Percentiles rank a stretch among this genome's conserved stretches.
Conservation (phyloP, 2,113 vertebrate species). For the Centropus unirufus region DNA sequence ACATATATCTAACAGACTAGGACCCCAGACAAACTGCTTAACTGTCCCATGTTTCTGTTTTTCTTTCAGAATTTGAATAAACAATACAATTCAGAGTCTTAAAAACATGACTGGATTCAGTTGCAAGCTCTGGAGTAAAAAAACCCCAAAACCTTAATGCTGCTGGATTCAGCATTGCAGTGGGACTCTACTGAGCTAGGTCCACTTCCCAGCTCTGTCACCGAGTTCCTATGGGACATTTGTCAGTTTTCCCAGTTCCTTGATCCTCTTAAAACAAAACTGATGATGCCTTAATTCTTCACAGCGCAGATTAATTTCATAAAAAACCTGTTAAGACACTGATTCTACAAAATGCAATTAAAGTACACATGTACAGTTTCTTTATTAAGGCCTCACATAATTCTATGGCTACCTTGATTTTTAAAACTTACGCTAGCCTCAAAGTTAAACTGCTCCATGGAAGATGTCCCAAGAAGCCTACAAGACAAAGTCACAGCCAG, state of each 20-base stretch:
- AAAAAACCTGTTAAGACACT: not conserved
- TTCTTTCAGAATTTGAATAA: not conserved
- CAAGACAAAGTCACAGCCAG: not conserved
- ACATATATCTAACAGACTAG: not conserved
- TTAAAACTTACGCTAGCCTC: not conserved
- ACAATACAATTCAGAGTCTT: not conserved
- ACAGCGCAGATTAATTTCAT: not conserved
- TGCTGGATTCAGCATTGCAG: not conserved
- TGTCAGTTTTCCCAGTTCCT: not conserved
- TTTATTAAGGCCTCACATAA: fast-evolving
- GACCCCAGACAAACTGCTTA: not conserved
- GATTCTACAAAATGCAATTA: not conserved
- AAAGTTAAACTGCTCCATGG: not conserved
- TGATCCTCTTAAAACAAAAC: not conserved
- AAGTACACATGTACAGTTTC: not conserved
- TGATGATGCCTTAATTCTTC: not conserved
- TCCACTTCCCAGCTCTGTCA: not conserved
- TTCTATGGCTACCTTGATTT: not conserved
- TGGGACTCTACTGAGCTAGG: not conserved
- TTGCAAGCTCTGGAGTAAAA: not conserved
- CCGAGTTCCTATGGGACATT: not conserved
- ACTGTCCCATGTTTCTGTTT: not conserved
- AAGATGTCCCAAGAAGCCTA: not conserved
- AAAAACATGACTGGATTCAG: not conserved
- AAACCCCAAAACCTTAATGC: not conserved